Evolutionary conservation across 2,113 vertebrate genomes (phyloP).

Genomic region (Seriola rivoliana): DNA sequence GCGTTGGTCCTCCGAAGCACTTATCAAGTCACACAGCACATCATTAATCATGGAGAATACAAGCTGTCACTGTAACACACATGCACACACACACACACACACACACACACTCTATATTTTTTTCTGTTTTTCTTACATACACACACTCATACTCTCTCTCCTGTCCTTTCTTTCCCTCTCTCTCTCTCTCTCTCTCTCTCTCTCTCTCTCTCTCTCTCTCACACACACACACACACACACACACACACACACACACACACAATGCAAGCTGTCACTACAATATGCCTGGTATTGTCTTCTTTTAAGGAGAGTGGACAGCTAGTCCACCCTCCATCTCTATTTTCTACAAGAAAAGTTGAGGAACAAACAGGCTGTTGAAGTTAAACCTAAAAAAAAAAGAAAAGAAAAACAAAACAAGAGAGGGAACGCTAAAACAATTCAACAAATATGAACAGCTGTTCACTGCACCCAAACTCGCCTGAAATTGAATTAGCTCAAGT

Average conservation of each 20-base stretch:
- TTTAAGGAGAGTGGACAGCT: conserved; percentile 89
- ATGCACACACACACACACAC: conserved; percentile 41
- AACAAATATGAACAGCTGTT: conserved; percentile 79
- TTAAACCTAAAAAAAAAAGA: conserved; percentile 55
- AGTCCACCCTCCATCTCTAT: conserved; percentile 82
- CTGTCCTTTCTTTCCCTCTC: conserved; percentile 43
- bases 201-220: conserved; percentile 40
- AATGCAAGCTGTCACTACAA: conserved; percentile 94
- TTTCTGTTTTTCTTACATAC: conserved; percentile 72
- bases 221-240: conserved; percentile 37
- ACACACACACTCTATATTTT: conserved; percentile 52
- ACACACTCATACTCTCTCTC: conserved; percentile 49
- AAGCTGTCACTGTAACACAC: conserved; percentile 82
- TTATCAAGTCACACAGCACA: conserved; percentile 99
- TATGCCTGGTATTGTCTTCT: conserved; percentile 94
- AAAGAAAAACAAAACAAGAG: conserved; percentile 20
- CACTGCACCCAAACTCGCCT: conserved; percentile 65
- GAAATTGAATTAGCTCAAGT: conserved; percentile 80
- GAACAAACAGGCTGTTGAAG: conserved; percentile 71
- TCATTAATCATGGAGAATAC: conserved; percentile 99
- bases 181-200: conserved; percentile 40
- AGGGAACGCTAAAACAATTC: conserved; percentile 73
- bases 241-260: conserved; percentile 63
- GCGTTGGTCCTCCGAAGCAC: conserved; percentile 98
- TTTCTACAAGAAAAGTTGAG: conserved; percentile 76